These are phyloP conservation scores for Sebastes taczanowskii DNA, from an alignment of 2,797 vertebrate species.

Conservation along the genomic window DNA sequence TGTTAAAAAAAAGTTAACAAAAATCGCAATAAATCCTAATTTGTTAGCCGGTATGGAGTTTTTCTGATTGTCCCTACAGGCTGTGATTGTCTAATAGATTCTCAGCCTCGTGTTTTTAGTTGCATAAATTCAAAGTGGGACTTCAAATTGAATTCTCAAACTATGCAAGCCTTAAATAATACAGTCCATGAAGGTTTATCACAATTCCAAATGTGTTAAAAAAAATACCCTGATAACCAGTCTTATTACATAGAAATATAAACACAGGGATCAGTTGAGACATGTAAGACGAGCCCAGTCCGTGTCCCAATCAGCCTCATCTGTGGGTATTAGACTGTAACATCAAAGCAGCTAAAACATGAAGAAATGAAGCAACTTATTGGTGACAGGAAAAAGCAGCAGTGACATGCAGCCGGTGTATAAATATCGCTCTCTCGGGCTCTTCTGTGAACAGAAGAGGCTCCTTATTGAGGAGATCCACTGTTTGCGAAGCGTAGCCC, in stretches of 20 bases:
- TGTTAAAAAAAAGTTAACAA: too few relatives aligned
- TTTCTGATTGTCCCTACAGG: not conserved
- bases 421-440: conserved; percentile 75
- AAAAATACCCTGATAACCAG: conserved; percentile 23
- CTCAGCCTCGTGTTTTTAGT: not conserved
- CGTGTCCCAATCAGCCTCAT: not conserved
- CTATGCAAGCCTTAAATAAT: not conserved
- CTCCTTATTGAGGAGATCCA: conserved; percentile 78
- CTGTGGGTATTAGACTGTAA: not conserved
- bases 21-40: too few relatives aligned
- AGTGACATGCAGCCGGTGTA: conserved; percentile 71
- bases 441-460: conserved; percentile 78
- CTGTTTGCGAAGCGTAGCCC: conserved; percentile 79
- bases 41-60: too few relatives aligned
- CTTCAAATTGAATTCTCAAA: not conserved
- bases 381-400: conserved; percentile 54
- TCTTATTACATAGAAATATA: conserved; percentile 6
- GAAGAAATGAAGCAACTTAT: conserved; percentile 50
- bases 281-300: conserved; percentile 6
- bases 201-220: conserved; percentile 14
- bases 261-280: not conserved
- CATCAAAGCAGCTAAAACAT: conserved; percentile 41
- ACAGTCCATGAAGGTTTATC: conserved; percentile 8
- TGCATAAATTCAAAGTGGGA: not conserved
- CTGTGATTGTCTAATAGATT: not conserved